Base-by-base conservation (phyloP, 2,888 invertebrate genomes). In the Gisinianus flammeolus region DNA sequence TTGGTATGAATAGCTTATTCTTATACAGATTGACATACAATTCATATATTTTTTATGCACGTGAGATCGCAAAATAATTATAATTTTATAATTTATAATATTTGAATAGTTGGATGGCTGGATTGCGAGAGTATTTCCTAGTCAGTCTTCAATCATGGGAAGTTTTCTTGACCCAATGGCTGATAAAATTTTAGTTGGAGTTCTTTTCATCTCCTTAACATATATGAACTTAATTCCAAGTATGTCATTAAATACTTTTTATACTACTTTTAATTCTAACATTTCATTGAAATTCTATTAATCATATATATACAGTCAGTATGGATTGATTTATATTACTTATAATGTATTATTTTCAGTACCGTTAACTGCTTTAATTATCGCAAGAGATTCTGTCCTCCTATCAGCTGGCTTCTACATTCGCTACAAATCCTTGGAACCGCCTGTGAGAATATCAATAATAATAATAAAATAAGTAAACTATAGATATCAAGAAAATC, bases 101-200 rank as follows among this genome's bases (percentile, higher is more conserved):
- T 96, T 89, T 89, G 89, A 85, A 33, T 69, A 95, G 94, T 87
- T 95, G 73, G 98, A 99, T 89, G 98, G 98, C 8, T 96, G 94
- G 91, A 97, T 99, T 86, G 98, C 98, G 0, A 90, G 98, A 78
- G 94, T 92, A 73, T 97, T 94, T 91, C 91, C 92, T 81, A 93
- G 93, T 44, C 98, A 99, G 87, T 93, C 94, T 30, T 95, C 97
- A 33, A 94, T 94, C 86, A 91, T 96, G 86, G 98, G 98, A 0
- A 96, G 96, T 79, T 96, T 97, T 86, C 87, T 99, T 22, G 98
- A 99, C 88, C 98, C 98, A 0, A 91, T 97, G 89, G 98, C 98
- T 2, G 98, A 99, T 87, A 99, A 99, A 89, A 89, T 98, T 54
- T 89, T 99, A 1, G 92, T 98, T 19, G 66, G 30, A 28, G 26